Percentiles rank a stretch among this genome's conserved stretches.
phyloP scores from a whole-genome alignment of 1,140 invertebrate genomes.

The Drosophila pandora region DNA sequence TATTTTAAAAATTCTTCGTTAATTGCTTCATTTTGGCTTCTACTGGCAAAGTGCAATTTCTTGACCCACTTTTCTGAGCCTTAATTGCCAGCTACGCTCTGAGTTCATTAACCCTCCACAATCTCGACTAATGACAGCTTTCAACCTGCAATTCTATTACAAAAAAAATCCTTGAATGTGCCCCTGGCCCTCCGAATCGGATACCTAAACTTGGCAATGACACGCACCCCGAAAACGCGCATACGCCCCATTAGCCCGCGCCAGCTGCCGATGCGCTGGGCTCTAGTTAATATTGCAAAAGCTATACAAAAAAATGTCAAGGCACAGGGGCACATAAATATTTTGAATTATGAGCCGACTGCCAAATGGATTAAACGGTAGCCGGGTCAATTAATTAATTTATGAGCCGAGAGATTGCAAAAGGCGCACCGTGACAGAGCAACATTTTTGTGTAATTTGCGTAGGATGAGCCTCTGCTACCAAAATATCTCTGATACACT shows the following conservation, averaged over 20 bases:
- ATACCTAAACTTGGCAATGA: constrained; percentile 47
- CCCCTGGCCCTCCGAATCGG: constrained; percentile 26
- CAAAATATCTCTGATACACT: constrained; percentile 1
- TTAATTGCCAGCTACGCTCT: constrained; percentile 7
- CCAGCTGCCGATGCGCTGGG: constrained; percentile 40
- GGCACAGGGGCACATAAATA: constrained; percentile 47
- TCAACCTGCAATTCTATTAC: constrained; percentile 22
- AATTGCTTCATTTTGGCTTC: constrained; percentile 9
- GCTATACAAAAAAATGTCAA: constrained; percentile 66
- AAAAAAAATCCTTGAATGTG: constrained; percentile 5
- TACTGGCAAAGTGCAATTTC: neutral
- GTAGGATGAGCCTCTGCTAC: constrained; percentile 25
- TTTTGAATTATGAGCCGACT: constrained; percentile 36
- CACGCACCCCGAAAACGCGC: constrained; percentile 61
- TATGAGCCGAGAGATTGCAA: constrained; percentile 42
- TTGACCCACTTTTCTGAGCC: constrained; percentile 17
- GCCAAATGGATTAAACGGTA: constrained; percentile 42
- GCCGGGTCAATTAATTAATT: constrained; percentile 68
- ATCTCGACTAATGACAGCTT: constrained; percentile 15
- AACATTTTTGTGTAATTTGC: neutral
- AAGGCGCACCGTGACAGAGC: constrained; percentile 38
- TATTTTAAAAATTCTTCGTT: constrained; percentile 21
- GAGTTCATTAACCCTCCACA: constrained; percentile 29
- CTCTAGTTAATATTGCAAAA: constrained; percentile 61
- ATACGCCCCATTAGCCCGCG: constrained; percentile 55